Conservation (phyloP, 35 echinoderm and acorn worm species). For the Nesometra sesokonis region DNA sequence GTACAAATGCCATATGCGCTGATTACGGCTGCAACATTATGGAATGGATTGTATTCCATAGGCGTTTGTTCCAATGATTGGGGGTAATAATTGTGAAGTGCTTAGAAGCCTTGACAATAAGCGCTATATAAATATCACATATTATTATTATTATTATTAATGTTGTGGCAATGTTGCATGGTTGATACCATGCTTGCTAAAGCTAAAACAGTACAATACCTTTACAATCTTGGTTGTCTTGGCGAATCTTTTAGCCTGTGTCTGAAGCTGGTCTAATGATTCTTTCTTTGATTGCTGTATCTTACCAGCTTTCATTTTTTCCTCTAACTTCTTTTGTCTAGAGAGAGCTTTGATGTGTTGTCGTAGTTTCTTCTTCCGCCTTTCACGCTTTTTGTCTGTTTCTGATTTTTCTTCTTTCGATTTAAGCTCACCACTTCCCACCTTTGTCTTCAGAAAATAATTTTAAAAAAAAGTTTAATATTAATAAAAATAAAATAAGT, state of each 20-base stretch:
- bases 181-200: neutral
- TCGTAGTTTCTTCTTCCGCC: constrained; percentile 60
- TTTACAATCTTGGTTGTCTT: constrained; percentile 80
- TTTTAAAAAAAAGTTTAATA: no score
- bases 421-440: constrained; percentile 47
- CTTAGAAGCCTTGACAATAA: no score
- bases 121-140: no score
- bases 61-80: no score
- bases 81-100: no score
- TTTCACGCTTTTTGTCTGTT: constrained; percentile 51
- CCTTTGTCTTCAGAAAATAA: constrained; percentile 23
- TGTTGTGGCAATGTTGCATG: no score
- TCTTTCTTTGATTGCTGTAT: constrained; percentile 49
- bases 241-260: constrained; percentile 50
- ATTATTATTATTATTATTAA: no score
- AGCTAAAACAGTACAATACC: constrained; percentile 10
- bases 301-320: constrained; percentile 42
- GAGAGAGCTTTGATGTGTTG: constrained; percentile 52
- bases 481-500: no score
- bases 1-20: no score
- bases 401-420: constrained; percentile 58
- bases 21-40: no score
- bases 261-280: constrained; percentile 63
- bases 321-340: constrained; percentile 35
- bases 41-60: no score